These are phyloP conservation scores for Orchesellides sinensis DNA, from an alignment of 2,888 invertebrate species.

Conservation along the genomic window DNA sequence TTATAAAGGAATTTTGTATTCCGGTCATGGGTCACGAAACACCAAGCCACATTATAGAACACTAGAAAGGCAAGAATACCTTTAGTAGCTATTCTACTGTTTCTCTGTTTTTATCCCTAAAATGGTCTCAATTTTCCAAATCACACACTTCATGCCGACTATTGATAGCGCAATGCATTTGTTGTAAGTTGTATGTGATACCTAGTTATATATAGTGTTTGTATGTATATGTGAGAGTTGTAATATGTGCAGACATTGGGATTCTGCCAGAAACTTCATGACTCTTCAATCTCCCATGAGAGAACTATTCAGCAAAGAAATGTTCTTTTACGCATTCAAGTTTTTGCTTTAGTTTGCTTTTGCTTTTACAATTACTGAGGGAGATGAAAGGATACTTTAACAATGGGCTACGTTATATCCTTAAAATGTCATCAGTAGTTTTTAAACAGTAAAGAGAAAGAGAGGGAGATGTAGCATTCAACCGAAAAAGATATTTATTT, in stretches of 20 bases:
- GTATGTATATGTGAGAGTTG: too few species aligned
- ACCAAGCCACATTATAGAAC: not conserved
- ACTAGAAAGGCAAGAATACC: not conserved
- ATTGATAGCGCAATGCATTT: slow-evolving; percentile 14
- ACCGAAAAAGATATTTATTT: slow-evolving; percentile 2
- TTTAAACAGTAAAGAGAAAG: not conserved
- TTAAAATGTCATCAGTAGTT: not conserved
- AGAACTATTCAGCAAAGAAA: slow-evolving; percentile 3
- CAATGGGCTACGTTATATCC: not conserved
- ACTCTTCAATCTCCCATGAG: slow-evolving; percentile 49
- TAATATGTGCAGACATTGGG: slow-evolving; percentile 40
- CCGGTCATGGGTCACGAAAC: not conserved
- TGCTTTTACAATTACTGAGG: too few species aligned
- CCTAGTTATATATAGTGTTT: too few species aligned
- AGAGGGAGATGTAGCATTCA: too few species aligned
- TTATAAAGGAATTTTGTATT: not conserved
- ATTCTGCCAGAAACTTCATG: slow-evolving; percentile 51
- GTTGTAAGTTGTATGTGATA: not conserved
- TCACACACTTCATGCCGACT: slow-evolving; percentile 8
- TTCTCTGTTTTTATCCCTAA: not conserved
- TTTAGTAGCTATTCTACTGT: not conserved
- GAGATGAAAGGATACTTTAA: not conserved
- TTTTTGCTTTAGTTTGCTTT: too few species aligned
- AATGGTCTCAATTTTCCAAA: slow-evolving; percentile 35
- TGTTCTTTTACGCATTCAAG: too few species aligned